A percentile compares a stretch with the other conserved stretches of the same genome.
These are phyloP conservation scores for Germaria angustata DNA, from an alignment of 2,888 invertebrate species.

Conservation along the genomic window DNA sequence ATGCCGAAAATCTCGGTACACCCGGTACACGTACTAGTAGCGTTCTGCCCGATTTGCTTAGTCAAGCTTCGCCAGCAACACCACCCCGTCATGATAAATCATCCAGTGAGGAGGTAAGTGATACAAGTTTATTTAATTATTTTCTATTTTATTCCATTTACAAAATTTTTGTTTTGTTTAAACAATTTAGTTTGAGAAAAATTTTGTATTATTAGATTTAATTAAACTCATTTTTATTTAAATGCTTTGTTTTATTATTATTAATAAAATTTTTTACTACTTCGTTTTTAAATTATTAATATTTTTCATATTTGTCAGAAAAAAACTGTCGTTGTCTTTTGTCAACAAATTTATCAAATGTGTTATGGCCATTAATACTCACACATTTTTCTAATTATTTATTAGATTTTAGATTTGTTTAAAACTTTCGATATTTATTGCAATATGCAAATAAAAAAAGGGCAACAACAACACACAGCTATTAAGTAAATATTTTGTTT, in stretches of 20 bases:
- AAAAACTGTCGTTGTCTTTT: conserved; percentile 40
- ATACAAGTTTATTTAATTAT: conserved; percentile 35
- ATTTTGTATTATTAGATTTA: not conserved
- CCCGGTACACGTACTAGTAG: conserved; percentile 91
- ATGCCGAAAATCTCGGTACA: conserved; percentile 82
- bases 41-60: conserved; percentile 96
- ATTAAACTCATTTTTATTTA: conserved; percentile 26
- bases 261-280: not conserved
- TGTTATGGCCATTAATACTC: conserved; percentile 40
- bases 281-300: conserved; percentile 2
- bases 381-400: not conserved
- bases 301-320: conserved; percentile 35
- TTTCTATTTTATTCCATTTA: conserved; percentile 1
- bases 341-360: conserved; percentile 24
- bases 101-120: conserved; percentile 95
- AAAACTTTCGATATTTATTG: not conserved
- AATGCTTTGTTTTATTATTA: conserved; percentile 29
- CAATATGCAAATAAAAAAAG: not conserved
- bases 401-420: not conserved
- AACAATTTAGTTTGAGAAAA: conserved; percentile 38
- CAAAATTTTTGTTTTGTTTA: conserved; percentile 16
- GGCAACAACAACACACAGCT: conserved; percentile 2
- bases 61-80: conserved; percentile 92
- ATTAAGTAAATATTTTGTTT: not conserved
- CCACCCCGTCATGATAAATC: conserved; percentile 94